Conservation (phyloP, 2,113 vertebrate genomes). For the Carettochelys insculpta region DNA sequence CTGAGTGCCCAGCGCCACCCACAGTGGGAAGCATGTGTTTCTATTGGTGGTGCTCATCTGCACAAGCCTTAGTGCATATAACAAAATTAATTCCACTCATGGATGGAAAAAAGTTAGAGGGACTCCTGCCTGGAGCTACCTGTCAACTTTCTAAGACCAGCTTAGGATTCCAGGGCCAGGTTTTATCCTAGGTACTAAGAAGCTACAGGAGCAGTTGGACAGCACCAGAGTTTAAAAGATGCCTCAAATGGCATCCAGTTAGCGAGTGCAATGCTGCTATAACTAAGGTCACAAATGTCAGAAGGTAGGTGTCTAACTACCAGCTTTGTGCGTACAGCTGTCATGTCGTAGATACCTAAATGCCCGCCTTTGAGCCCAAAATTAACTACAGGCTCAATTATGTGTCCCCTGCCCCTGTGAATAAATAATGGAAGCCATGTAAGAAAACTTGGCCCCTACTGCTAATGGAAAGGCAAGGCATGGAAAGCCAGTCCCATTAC, state of each 20-base stretch:
- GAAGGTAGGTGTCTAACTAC: background rate
- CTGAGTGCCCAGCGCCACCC: too few species aligned
- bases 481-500: too few species aligned
- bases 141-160: background rate
- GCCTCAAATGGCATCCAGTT: conserved; percentile 22
- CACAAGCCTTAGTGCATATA: too few species aligned
- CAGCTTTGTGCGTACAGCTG: background rate
- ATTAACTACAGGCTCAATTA: background rate
- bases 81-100: too few species aligned
- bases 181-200: background rate
- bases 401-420: background rate
- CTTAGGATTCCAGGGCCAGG: rapidly evolving
- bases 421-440: background rate
- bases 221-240: background rate
- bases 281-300: background rate
- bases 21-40: too few species aligned
- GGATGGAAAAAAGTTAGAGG: too few species aligned
- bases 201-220: background rate
- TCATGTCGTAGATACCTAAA: background rate
- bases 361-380: background rate
- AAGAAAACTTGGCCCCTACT: background rate
- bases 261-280: background rate
- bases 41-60: too few species aligned
- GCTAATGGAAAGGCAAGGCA: background rate
- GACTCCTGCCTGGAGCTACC: background rate